These are phyloP conservation scores for Anguilla marmorata DNA, from an alignment of 2,797 vertebrate species.

Conservation along the genomic window DNA sequence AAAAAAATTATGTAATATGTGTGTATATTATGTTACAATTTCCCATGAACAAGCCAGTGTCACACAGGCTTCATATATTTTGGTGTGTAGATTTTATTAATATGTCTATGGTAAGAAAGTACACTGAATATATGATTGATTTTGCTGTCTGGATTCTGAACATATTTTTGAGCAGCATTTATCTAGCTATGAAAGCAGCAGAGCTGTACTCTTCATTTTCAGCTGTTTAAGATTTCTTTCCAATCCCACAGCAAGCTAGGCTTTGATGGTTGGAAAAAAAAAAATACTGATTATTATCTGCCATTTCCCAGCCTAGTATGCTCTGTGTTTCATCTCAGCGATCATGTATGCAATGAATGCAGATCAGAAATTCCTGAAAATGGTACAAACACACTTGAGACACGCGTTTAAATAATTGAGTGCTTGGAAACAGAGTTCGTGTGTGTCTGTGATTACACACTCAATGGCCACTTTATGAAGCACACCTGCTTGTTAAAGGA, in stretches of 20 bases:
- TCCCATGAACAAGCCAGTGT: neutral
- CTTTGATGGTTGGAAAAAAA: neutral
- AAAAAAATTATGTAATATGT: neutral
- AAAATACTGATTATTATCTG: neutral
- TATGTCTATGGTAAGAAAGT: neutral
- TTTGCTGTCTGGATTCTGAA: neutral
- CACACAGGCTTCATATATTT: neutral
- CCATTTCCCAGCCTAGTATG: neutral
- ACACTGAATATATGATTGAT: neutral
- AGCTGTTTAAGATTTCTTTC: neutral
- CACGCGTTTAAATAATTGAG: neutral
- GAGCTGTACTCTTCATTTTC: neutral
- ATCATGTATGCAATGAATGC: neutral
- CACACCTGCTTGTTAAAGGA: too few species aligned
- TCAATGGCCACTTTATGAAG: too few species aligned
- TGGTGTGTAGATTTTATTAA: neutral
- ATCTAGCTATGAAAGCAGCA: neutral
- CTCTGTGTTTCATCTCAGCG: neutral
- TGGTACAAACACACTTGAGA: constrained; percentile 1
- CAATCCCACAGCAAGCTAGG: neutral
- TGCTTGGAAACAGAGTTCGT: neutral
- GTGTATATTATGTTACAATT: neutral
- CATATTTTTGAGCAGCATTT: neutral
- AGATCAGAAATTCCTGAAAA: neutral
- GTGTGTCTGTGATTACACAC: too few species aligned